Base-by-base conservation (phyloP, 1,140 invertebrate genomes). In the Macrobrachium rosenbergii region DNA sequence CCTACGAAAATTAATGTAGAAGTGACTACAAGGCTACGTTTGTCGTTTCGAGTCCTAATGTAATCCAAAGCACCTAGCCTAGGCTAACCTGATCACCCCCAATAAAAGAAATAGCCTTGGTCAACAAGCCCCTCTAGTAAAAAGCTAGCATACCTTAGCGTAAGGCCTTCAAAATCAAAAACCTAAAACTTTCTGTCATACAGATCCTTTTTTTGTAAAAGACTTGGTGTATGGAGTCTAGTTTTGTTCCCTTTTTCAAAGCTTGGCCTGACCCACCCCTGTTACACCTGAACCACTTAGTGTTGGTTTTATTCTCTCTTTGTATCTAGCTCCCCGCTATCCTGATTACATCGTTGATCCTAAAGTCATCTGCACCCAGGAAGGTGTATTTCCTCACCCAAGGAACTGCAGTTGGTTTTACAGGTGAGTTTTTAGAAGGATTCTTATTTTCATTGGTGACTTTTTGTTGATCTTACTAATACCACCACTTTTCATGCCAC, bases 291-390 rank as follows among this genome's bases (percentile, higher is more conserved):
- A 28, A 75, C 7, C 52, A 52, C 14, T 28, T 16, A 52, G 14
- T 5, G 7, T n/a, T 11, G 28, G 2, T 17, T 17, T 75, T 45
- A 37, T 75, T 8, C 19, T 1, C 23, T 19, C 8, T 52, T 19
- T 75, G 37, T 23, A 75, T 75, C 7, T 77, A 88, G 88, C 86
- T 62, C 69, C 37, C 28, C 82, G 88, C 21, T 89, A 89, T 43
- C 88, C 88, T 0, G 88, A 89, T 52, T 73, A 76, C 59, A 89
- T 89, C 21, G 88, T 89, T n/a, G 11, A 86, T 28, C 88, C 88
- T 10, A 19, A 59, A 8, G 82, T 86, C 19, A 60, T 43, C 45
- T 89, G 88, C 62, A 19, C 58, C 23, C 43, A 19, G 2, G 88
- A 80, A 72, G 88, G 88, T 14, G 82, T 85, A 14, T 88, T 88